phyloP scores from a whole-genome alignment of 2,888 invertebrate species.

The Hyalella azteca region DNA sequence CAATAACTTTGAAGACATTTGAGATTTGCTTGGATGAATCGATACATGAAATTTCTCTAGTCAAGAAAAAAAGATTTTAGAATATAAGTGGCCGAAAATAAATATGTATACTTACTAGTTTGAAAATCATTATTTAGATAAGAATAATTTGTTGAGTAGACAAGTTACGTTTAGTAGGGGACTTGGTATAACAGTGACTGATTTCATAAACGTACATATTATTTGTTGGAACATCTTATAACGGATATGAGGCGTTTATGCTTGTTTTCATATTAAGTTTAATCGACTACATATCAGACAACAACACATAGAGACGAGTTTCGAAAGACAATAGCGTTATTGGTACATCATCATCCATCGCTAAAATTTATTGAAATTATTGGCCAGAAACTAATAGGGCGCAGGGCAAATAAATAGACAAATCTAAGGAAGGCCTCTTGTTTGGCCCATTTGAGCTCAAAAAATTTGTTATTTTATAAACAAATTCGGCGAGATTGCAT shows the following conservation, averaged over 20 bases:
- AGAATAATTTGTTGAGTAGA: not conserved
- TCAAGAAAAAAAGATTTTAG: no score
- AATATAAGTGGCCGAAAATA: not conserved
- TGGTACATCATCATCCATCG: slow-evolving; percentile 25
- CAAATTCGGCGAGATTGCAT: not conserved
- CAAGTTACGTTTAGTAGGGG: no score
- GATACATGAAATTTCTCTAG: no score
- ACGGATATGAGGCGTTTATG: not conserved
- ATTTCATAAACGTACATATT: not conserved
- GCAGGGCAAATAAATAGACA: not conserved
- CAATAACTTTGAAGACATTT: no score
- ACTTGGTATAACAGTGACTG: not conserved
- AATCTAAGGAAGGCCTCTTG: slow-evolving; percentile 28
- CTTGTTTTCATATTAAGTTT: not conserved
- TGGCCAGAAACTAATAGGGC: not conserved
- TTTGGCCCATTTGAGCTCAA: slow-evolving; percentile 36
- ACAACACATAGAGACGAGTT: slow-evolving; percentile 35
- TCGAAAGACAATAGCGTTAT: slow-evolving; percentile 34
- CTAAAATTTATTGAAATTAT: not conserved
- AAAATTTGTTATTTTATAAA: not conserved
- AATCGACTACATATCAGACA: slow-evolving; percentile 11
- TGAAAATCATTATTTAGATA: not conserved
- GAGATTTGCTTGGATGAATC: no score
- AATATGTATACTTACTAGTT: not conserved
- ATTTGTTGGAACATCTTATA: slow-evolving; percentile 16